Base-by-base conservation (phyloP, 2,888 invertebrate genomes). In the Chirona hameri region DNA sequence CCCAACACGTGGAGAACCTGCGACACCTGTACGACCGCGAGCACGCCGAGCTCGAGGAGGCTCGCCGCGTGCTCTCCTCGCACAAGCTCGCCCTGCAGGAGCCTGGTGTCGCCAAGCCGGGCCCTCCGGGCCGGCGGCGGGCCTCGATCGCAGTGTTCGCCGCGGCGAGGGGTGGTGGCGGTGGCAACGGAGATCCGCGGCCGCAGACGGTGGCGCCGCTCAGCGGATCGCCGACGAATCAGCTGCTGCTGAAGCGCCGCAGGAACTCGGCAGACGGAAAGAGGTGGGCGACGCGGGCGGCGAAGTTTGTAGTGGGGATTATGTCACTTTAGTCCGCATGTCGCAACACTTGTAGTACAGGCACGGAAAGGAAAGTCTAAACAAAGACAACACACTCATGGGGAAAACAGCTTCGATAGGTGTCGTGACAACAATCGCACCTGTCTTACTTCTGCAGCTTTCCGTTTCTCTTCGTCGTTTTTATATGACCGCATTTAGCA, bases 1-100 rank as follows among this genome's bases (percentile, higher is more conserved):
- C 91, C 39, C 88, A 88, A 83, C 90, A 91, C 86, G 91, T 91
- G n/a, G 91, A 91, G 85, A 89, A 90, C 84, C 87, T 91, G 81
- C 90, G 91, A 85, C 89, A 90, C 83, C 89, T 90, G 83, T 88
- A 90, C 84, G 91, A 91, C 85, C 89, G 89, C 81, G 90, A 90
- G 82, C 90, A 90, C 85, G 87, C 89, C 81, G 91, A 91, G 85
- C 88, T 91, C 48, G 90, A 90, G 85, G 91, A 91, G 85, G 90
- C 91, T 39, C 81, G 83, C 10, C 76, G 76, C 76, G 39, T 76
- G 39, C 76, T 76, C 9, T 21, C 46, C 76, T 46, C 76, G 10
- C 5, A 76, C 76, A 76, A 46, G 46, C 46, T 76, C 39, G 39
- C 46, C 18, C 39, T 76, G 46, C 39, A 76, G 31, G 76, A 76